Conservation (phyloP, 2,888 invertebrate species). For the Nasonovia ribisnigri region DNA sequence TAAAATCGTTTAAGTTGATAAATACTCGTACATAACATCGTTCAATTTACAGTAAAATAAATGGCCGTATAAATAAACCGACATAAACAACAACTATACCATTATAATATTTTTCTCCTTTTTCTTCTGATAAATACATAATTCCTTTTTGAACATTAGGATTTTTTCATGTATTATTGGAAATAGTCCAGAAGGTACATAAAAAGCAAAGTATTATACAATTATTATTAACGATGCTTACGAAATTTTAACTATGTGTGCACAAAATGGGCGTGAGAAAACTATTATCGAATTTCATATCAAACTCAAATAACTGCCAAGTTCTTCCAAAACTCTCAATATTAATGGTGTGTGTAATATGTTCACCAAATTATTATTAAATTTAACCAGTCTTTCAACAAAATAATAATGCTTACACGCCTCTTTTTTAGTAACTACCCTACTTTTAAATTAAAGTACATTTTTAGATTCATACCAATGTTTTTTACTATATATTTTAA, state of each 20-base stretch:
- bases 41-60: not conserved
- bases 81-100: not conserved
- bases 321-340: slow-evolving; percentile 4
- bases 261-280: not conserved
- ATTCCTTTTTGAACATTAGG: not conserved
- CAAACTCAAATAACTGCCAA: slow-evolving; percentile 15
- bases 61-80: not conserved
- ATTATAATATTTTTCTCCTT: not conserved
- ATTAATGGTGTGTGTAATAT: not conserved
- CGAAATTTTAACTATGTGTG: not conserved
- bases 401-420: not conserved
- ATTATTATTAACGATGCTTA: slow-evolving; percentile 2
- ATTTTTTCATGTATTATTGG: not conserved
- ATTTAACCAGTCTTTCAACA: slow-evolving; percentile 1
- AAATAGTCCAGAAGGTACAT: not conserved
- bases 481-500: not conserved
- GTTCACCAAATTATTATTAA: not conserved
- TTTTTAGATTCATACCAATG: not conserved
- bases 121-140: not conserved
- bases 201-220: not conserved
- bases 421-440: not conserved
- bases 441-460: not conserved
- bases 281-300: not conserved
- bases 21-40: not conserved
- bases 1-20: not conserved